Percentiles rank a stretch among this genome's conserved stretches.
Evolutionary conservation across 2,888 invertebrate species (phyloP).

Genomic region (Synanthedon tipuliformis): DNA sequence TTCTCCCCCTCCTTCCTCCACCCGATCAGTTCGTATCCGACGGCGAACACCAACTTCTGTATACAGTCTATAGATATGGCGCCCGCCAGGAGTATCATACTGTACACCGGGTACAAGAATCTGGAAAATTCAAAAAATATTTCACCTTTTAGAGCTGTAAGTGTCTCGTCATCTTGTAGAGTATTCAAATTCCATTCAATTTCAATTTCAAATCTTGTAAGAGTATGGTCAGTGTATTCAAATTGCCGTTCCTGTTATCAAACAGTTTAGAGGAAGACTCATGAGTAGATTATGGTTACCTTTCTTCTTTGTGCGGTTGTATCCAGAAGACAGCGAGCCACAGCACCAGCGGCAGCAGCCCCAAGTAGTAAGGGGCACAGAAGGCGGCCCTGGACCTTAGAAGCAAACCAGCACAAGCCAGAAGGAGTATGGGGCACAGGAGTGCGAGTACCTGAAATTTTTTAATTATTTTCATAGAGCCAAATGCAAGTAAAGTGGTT

Average conservation of each 20-base stretch:
- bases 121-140: conserved; percentile 37
- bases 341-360: conserved; percentile 81
- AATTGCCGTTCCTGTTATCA: no score
- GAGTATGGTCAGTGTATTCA: background rate
- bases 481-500: no score
- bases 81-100: conserved; percentile 85
- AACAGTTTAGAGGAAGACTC: background rate
- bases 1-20: conserved; percentile 41
- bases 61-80: conserved; percentile 82
- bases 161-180: background rate
- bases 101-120: conserved; percentile 95
- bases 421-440: conserved; percentile 68
- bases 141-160: background rate
- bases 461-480: no score
- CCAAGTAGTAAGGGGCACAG: conserved; percentile 81
- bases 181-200: no score
- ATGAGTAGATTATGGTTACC: conserved; percentile 32
- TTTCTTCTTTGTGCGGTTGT: conserved; percentile 93
- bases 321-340: conserved; percentile 91
- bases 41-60: conserved; percentile 75
- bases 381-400: conserved; percentile 77
- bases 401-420: conserved; percentile 60
- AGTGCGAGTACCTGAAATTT: conserved; percentile 73
- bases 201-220: no score
- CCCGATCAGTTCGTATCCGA: conserved; percentile 36